These are phyloP conservation scores for Hestina assimilis DNA, from an alignment of 1,140 invertebrate species.

Conservation along the genomic window DNA sequence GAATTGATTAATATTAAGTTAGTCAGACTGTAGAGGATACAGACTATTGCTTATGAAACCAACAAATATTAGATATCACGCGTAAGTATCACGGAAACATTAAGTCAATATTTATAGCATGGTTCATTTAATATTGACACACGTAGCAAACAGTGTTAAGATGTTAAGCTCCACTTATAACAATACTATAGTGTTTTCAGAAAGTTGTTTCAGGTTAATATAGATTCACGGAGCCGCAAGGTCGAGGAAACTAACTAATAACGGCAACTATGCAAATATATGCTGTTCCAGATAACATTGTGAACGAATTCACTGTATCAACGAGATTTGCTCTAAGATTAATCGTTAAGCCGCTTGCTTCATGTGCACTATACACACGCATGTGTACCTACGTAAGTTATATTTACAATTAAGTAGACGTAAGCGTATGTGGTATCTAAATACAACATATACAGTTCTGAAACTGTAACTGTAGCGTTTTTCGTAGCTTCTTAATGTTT, in stretches of 20 bases:
- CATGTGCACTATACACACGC: constrained; percentile 49
- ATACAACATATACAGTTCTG: no score
- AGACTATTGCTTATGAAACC: no score
- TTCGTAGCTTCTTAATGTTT: no score
- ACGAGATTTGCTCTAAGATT: constrained; percentile 73
- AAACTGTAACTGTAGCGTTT: no score
- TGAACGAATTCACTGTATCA: constrained; percentile 69
- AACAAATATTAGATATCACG: no score
- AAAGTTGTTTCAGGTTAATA: constrained; percentile 51
- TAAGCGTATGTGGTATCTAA: no score
- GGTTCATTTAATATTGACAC: no score
- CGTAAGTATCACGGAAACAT: no score
- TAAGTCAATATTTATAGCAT: no score
- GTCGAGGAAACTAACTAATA: constrained; percentile 46
- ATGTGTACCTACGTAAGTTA: constrained; percentile 5
- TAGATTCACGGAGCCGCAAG: constrained; percentile 49
- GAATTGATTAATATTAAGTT: no score
- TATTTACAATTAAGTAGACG: background rate
- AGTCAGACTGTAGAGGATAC: no score
- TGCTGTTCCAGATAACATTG: constrained; percentile 66
- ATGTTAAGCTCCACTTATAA: constrained; percentile 34
- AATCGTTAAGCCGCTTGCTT: constrained; percentile 55
- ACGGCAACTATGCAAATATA: constrained; percentile 64
- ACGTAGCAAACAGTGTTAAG: no score
- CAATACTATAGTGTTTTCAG: constrained; percentile 34